Evolutionary conservation across 2,888 invertebrate genomes (phyloP).

Genomic region (Torymus tubicola): DNA sequence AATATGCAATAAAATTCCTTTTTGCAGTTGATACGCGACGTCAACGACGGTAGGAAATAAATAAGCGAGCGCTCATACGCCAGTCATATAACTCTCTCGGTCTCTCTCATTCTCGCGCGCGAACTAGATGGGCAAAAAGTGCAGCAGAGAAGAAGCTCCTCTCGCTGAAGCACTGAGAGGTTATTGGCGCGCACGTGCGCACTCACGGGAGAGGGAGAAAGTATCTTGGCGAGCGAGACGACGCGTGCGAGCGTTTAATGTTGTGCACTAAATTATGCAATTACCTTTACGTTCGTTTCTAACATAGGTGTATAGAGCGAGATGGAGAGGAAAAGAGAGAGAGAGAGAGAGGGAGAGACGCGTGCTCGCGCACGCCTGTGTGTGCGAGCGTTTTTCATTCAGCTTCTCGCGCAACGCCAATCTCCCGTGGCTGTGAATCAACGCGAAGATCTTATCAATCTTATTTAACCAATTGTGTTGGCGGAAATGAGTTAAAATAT

Average conservation of each 20-base stretch:
- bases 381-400: conserved; percentile 23
- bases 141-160: conserved; percentile 30
- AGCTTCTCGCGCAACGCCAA: conserved; percentile 15
- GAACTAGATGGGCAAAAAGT: conserved; percentile 29
- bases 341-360: conserved; percentile 3
- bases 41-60: conserved; percentile 31
- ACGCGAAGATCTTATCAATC: conserved; percentile 38
- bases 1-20: conserved; percentile 46
- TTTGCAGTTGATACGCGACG: conserved; percentile 14
- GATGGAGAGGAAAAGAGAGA: not conserved
- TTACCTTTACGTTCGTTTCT: conserved; percentile 65
- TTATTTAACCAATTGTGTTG: conserved; percentile 21
- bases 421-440: conserved; percentile 31
- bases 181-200: conserved; percentile 11
- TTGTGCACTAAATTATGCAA: conserved; percentile 71
- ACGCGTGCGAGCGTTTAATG: conserved; percentile 66
- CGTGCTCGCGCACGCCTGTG: not conserved
- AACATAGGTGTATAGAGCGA: not conserved
- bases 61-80: conserved; percentile 35
- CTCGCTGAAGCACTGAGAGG: not conserved
- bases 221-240: conserved; percentile 11
- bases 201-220: not conserved
- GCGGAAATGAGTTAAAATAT: not conserved
- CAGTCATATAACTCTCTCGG: conserved; percentile 23
- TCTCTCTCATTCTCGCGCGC: not conserved